Conservation (phyloP, 2,797 vertebrate genomes). For the Mycteria americana region DNA sequence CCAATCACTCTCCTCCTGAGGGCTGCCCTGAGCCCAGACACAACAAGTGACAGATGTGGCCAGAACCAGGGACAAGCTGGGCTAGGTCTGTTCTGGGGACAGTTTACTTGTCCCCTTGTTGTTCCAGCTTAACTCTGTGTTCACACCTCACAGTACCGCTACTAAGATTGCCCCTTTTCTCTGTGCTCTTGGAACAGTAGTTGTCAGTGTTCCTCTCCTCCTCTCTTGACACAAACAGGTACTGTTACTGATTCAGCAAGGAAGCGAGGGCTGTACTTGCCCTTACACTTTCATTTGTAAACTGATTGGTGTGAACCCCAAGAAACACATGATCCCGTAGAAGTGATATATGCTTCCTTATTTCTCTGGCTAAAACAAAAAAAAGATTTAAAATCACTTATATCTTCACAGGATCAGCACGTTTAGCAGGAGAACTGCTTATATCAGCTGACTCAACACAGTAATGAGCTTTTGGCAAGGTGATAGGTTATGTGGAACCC, state of each 20-base stretch:
- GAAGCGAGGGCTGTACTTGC: background rate
- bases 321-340: background rate
- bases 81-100: background rate
- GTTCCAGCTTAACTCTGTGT: background rate
- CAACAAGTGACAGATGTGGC: background rate
- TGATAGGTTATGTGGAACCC: background rate
- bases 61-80: background rate
- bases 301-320: background rate
- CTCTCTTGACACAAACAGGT: background rate
- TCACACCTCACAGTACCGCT: background rate
- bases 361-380: background rate
- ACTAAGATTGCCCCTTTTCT: background rate
- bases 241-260: background rate
- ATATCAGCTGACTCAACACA: background rate
- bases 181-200: background rate
- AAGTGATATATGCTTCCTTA: background rate
- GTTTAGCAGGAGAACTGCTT: background rate
- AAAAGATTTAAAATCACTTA: background rate
- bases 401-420: background rate
- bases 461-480: slow-evolving; percentile 6
- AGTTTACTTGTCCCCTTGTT: background rate
- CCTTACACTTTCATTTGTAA: background rate
- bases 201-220: background rate
- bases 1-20: background rate
- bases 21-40: background rate